Conservation (phyloP, 2,888 invertebrate genomes). For the Limnephilus rhombicus region DNA sequence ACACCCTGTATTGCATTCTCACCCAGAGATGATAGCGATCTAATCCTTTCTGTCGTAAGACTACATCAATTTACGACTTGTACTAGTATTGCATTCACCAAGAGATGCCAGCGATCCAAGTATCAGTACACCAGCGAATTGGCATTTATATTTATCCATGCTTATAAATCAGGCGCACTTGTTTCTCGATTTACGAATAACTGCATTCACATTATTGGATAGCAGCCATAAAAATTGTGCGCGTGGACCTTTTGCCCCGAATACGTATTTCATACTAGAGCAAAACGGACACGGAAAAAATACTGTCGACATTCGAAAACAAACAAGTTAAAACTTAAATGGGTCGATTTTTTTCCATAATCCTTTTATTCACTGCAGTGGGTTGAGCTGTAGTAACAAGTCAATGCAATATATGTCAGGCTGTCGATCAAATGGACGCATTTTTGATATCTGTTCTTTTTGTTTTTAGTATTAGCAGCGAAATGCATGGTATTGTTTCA, state of each 20-base stretch:
- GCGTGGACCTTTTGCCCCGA: background rate
- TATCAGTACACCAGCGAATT: background rate
- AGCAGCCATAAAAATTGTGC: conserved; percentile 32
- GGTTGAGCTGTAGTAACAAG: background rate
- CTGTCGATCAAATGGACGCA: too few species aligned
- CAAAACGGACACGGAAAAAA: background rate
- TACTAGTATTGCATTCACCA: background rate
- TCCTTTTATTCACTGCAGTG: background rate
- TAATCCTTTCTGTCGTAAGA: background rate
- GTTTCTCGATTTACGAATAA: conserved; percentile 37
- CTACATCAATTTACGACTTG: background rate
- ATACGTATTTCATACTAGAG: conserved; percentile 4
- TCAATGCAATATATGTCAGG: background rate
- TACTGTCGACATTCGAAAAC: background rate
- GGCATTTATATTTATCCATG: conserved; percentile 11
- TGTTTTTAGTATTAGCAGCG: background rate
- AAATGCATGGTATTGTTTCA: too few species aligned
- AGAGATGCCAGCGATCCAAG: background rate
- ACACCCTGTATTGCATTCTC: too few species aligned
- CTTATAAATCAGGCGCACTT: conserved; percentile 8
- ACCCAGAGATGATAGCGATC: background rate
- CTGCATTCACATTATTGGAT: conserved; percentile 37
- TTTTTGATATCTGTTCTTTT: background rate
- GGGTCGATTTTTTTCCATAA: background rate
- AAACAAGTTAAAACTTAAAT: background rate